A percentile compares a stretch with the other conserved stretches of the same genome.
These are phyloP conservation scores for Maccullochella peelii DNA, from an alignment of 2,113 vertebrate genomes.

Conservation along the genomic window DNA sequence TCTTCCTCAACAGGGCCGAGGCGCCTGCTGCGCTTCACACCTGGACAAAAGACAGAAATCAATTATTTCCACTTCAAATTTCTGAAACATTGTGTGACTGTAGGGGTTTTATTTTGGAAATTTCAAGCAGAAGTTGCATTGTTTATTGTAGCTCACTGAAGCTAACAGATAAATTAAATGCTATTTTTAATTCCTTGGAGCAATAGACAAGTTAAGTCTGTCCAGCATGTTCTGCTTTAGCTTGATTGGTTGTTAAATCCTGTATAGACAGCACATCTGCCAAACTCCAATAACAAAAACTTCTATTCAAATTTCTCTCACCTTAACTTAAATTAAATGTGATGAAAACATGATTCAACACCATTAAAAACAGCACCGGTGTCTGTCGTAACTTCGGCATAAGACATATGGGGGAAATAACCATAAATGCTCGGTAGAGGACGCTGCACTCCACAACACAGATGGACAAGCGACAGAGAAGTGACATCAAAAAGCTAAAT, in stretches of 20 bases:
- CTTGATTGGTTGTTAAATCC: not conserved
- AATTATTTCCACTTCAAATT: not conserved
- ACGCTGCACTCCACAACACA: too few relatives aligned
- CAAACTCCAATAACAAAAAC: not conserved
- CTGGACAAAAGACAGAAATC: not conserved
- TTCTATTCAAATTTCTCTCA: not conserved
- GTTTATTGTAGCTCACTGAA: not conserved
- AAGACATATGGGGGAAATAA: not conserved
- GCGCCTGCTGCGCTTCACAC: not conserved
- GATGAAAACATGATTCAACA: not conserved
- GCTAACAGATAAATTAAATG: not conserved
- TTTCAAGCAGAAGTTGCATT: not conserved
- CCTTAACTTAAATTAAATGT: not conserved
- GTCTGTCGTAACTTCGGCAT: not conserved
- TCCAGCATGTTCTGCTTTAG: not conserved
- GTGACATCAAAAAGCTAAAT: not conserved
- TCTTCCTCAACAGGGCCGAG: constrained; percentile 15
- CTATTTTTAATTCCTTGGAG: not conserved
- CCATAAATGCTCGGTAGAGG: too few relatives aligned
- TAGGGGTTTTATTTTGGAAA: not conserved
- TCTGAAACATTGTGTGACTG: not conserved
- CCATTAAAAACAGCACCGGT: not conserved
- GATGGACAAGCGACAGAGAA: too few relatives aligned
- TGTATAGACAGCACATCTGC: not conserved
- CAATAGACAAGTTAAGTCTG: not conserved